Conservation (phyloP, 2,888 invertebrate genomes). For the Spicauda simplicius region DNA sequence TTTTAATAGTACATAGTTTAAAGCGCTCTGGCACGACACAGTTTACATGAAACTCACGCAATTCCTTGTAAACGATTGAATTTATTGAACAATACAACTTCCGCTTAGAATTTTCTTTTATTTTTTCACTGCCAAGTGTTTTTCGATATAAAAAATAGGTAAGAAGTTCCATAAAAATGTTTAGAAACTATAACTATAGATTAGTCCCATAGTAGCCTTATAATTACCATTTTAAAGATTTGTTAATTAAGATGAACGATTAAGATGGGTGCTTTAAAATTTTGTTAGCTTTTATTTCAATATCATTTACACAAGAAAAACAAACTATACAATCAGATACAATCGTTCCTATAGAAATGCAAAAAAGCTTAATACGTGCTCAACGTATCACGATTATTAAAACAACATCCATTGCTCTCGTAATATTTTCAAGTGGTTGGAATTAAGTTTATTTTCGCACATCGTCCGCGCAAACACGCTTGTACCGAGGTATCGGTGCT, state of each 20-base stretch:
- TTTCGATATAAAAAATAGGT: too few relatives aligned
- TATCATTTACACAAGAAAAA: too few relatives aligned
- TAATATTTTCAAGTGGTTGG: constrained; percentile 26
- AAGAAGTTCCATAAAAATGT: too few relatives aligned
- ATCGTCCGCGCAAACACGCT: constrained; percentile 49
- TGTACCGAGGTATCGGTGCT: constrained; percentile 50
- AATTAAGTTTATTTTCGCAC: constrained; percentile 65
- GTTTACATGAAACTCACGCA: not conserved
- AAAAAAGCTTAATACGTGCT: not conserved
- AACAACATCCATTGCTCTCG: not conserved
- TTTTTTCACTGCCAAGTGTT: too few relatives aligned
- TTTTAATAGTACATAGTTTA: constrained; percentile 7
- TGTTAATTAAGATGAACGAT: too few relatives aligned
- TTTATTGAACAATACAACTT: too few relatives aligned
- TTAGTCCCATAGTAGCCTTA: too few relatives aligned
- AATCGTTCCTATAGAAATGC: not conserved
- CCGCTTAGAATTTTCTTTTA: too few relatives aligned
- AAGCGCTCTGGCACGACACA: not conserved
- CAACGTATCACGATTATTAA: not conserved
- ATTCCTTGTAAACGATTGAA: not conserved
- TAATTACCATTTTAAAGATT: too few relatives aligned
- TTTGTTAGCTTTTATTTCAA: too few relatives aligned
- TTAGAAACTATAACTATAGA: too few relatives aligned
- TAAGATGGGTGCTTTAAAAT: too few relatives aligned
- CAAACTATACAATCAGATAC: not conserved